Base-by-base conservation (phyloP, 1,140 invertebrate genomes). In the Macrobrachium rosenbergii region DNA sequence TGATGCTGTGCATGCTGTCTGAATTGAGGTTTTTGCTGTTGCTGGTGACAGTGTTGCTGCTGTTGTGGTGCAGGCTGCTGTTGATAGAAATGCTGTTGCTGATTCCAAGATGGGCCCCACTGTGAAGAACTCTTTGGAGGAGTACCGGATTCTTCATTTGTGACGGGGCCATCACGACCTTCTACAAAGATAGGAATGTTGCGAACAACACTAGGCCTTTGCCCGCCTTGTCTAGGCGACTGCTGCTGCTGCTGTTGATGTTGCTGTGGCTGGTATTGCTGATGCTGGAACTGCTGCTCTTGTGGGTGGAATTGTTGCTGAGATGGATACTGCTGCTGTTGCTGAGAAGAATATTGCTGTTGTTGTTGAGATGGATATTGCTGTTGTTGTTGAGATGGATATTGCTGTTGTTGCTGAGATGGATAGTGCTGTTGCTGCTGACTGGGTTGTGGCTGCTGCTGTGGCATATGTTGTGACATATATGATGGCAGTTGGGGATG, bases 161-260 rank as follows among this genome's bases (percentile, higher is more conserved):
- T 93, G 5, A 96, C 94, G 2, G 95, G 95, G 89, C 95, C 94
- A 90, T 96, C 95, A 62, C 96, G 92, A 28, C 96, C 96, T 92
- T 97, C 96, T 0, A 97, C 95, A 89, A 96, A 96, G 64, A 97
- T 97, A 5, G 96, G 96, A 91, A 98, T 97, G 90, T 96, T 95
- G 89, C 96, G 93, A 19, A 97, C 95, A 2, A 89, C 78, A 37
- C 89, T 88, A 5, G 89, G 78, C 45, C 88, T 75, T 73, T 90
- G 89, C 45, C 90, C 88, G 28, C 82, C 88, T 14, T 69, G 78
- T 7, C 69, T 76, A 16, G 75, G 83, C 0, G 62, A 69, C 17
- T 73, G 88, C 21, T 87, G 87, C 21, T 87, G 87, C 19, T 90
- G 90, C 14, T 82, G 84, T 23, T 88, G 88, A 14, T 76, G 89